These are phyloP conservation scores for Macrosoma leucophasiata DNA, from an alignment of 2,888 invertebrate species.

Conservation along the genomic window DNA sequence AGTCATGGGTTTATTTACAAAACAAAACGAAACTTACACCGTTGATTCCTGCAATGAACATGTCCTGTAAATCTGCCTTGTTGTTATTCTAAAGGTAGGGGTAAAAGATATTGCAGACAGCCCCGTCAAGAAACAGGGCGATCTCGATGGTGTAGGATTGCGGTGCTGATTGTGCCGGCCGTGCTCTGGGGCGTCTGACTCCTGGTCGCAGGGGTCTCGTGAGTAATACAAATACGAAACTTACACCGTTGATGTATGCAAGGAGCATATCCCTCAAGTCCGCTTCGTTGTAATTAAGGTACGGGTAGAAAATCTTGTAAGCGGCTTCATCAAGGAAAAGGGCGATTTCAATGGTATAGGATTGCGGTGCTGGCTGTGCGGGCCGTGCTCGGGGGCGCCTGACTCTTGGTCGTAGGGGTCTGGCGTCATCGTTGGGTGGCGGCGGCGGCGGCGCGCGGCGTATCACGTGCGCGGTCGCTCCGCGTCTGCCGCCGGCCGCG, in stretches of 20 bases:
- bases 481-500: conserved; percentile 40
- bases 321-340: conserved; percentile 85
- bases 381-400: conserved; percentile 40
- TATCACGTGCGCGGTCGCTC: conserved; percentile 75
- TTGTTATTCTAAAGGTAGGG: conserved; percentile 80
- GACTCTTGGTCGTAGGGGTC: conserved; percentile 42
- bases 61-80: conserved; percentile 80
- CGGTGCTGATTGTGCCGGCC: conserved; percentile 38
- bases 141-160: conserved; percentile 79
- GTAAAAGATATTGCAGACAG: conserved; percentile 81
- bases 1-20: too few relatives aligned
- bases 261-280: conserved; percentile 84
- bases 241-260: conserved; percentile 85
- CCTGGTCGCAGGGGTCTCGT: conserved; percentile 47
- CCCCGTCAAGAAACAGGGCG: conserved; percentile 84
- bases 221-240: conserved; percentile 35
- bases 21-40: conserved; percentile 79
- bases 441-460: conserved; percentile 69
- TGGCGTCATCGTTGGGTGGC: conserved; percentile 58
- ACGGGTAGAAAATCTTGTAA: conserved; percentile 81
- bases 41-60: conserved; percentile 87
- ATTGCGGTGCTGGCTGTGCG: conserved; percentile 41
- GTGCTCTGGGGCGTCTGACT: conserved; percentile 40
- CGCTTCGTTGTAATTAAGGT: conserved; percentile 78
- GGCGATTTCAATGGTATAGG: conserved; percentile 81